Conservation (phyloP, 2,113 vertebrate species). For the Poeciliopsis prolifica region DNA sequence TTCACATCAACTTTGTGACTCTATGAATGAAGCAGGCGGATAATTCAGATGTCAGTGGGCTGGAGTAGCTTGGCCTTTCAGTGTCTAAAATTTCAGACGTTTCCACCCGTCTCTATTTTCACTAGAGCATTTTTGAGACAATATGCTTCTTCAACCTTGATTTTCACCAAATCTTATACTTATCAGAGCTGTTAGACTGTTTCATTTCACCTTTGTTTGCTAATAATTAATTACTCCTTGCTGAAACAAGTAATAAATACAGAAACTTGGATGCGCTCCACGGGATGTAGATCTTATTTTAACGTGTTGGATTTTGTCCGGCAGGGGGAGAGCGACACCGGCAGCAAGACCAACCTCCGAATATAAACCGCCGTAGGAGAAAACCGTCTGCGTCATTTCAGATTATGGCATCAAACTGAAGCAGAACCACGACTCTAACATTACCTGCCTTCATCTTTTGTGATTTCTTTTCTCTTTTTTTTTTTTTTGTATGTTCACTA, state of each 20-base stretch:
- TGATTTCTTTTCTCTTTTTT: background rate
- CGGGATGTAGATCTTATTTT: background rate
- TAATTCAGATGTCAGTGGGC: too few species aligned
- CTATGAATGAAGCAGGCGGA: too few species aligned
- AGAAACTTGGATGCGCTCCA: background rate
- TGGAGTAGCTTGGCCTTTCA: too few species aligned
- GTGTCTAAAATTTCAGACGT: too few species aligned
- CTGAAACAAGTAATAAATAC: background rate
- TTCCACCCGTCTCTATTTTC: too few species aligned
- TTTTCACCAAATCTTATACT: too few species aligned
- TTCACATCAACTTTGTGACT: too few species aligned
- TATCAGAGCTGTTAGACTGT: too few species aligned
- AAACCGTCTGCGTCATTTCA: background rate
- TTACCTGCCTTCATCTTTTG: background rate
- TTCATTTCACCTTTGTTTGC: too few species aligned
- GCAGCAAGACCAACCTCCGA: background rate
- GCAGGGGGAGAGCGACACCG: constrained; percentile 16
- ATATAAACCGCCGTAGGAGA: background rate
- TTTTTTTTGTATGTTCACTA: background rate
- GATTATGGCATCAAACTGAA: background rate
- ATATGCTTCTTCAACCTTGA: too few species aligned
- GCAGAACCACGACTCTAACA: background rate
- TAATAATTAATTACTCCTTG: too few species aligned
- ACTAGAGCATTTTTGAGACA: too few species aligned
- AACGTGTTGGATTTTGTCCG: constrained; percentile 12